A percentile compares a stretch with the other conserved stretches of the same genome.
Conservation (phyloP, 2,888 invertebrate species). For the Cancer borealis region DNA sequence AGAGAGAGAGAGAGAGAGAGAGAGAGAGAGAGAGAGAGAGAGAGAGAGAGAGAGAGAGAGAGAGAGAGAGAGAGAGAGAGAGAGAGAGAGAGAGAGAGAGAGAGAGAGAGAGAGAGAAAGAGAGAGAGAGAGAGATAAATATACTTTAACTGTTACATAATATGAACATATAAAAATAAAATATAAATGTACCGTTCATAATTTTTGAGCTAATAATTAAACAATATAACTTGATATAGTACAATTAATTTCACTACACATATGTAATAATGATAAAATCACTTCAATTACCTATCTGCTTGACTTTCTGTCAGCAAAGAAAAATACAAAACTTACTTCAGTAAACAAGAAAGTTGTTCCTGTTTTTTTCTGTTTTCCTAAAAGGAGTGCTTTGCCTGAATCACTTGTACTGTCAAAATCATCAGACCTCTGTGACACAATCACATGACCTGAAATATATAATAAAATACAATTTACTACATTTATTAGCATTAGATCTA, state of each 20-base stretch:
- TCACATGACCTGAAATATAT: conserved; percentile 50
- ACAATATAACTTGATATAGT: not conserved
- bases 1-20: too few relatives aligned
- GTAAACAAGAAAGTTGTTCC: not conserved
- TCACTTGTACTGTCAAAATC: conserved; percentile 56
- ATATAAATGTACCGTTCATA: not conserved
- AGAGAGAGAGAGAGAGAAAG: too few relatives aligned
- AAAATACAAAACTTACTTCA: conserved; percentile 46
- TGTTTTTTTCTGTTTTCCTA: conserved; percentile 45
- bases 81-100: too few relatives aligned
- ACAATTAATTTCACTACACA: not conserved
- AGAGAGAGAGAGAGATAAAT: too few relatives aligned
- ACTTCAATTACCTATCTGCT: not conserved
- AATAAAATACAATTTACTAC: not conserved
- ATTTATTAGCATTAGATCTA: not conserved
- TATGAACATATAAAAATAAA: too few relatives aligned
- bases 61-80: too few relatives aligned
- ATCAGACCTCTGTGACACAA: conserved; percentile 50
- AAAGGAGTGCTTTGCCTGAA: conserved; percentile 28
- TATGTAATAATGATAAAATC: not conserved
- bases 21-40: too few relatives aligned
- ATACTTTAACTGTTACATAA: not conserved
- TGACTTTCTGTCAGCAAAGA: not conserved
- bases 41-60: too few relatives aligned
- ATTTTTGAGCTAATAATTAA: not conserved